Conservation (phyloP, 2,113 vertebrate species). For the Callaeas wilsoni region DNA sequence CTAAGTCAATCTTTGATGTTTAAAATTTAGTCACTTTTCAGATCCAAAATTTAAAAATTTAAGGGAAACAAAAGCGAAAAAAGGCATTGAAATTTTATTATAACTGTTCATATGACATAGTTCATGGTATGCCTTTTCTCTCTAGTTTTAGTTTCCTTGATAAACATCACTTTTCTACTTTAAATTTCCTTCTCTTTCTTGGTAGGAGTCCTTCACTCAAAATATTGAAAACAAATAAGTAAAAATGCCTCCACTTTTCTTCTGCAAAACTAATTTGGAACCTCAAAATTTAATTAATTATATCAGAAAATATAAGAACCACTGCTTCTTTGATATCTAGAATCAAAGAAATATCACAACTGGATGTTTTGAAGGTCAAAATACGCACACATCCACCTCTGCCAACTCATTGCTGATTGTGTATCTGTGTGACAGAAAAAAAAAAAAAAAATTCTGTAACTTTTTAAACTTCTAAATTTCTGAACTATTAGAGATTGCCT, state of each 20-base stretch:
- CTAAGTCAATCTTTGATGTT: neutral
- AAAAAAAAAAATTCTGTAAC: neutral
- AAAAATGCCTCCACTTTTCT: neutral
- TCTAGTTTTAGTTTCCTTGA: neutral
- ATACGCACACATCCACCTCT: neutral
- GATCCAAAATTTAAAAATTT: neutral
- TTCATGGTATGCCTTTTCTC: neutral
- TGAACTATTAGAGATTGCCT: neutral
- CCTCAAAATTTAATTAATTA: neutral
- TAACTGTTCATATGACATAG: neutral
- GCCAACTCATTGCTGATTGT: neutral
- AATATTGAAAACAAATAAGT: neutral
- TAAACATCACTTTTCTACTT: neutral
- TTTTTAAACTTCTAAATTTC: neutral
- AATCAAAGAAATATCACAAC: neutral
- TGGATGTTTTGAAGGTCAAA: neutral
- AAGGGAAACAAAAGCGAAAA: fast-evolving
- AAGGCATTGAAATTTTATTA: neutral
- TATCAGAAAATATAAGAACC: neutral
- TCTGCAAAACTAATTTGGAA: neutral
- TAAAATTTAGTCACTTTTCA: neutral
- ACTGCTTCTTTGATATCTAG: neutral
- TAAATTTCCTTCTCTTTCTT: neutral
- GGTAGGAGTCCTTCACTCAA: neutral
- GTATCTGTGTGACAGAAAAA: neutral